Percentiles rank a stretch among this genome's conserved stretches.
Evolutionary conservation across 2,888 invertebrate species (phyloP).

Genomic region (Autographa gamma): DNA sequence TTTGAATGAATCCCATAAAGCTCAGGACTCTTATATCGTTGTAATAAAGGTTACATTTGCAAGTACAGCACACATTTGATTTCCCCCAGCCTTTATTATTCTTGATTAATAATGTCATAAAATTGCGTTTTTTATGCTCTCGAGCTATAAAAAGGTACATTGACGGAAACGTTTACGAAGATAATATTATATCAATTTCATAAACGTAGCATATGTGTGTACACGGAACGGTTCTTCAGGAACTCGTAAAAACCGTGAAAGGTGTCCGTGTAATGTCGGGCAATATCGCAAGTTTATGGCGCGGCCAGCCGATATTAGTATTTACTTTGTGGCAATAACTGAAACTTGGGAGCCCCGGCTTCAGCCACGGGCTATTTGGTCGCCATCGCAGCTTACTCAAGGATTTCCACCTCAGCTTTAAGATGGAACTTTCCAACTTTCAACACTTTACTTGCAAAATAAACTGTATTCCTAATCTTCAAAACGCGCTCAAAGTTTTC

Average conservation of each 20-base stretch:
- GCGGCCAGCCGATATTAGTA: constrained; percentile 68
- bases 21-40: constrained; percentile 12
- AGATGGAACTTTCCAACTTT: constrained; percentile 41
- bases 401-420: constrained; percentile 56
- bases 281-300: constrained; percentile 65
- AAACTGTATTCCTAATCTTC: constrained; percentile 38
- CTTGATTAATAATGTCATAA: constrained; percentile 57
- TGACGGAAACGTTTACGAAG: constrained; percentile 45
- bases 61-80: constrained; percentile 13
- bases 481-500: constrained; percentile 27
- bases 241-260: constrained; percentile 61
- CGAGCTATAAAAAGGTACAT: constrained; percentile 58
- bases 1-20: constrained; percentile 18
- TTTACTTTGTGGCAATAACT: constrained; percentile 73
- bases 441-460: constrained; percentile 36
- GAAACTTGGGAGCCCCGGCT: constrained; percentile 52
- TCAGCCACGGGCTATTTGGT: constrained; percentile 54
- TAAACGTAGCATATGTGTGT: constrained; percentile 55
- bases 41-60: constrained; percentile 28
- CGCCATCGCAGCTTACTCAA: constrained; percentile 35
- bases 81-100: constrained; percentile 24
- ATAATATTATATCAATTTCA: constrained; percentile 58
- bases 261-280: constrained; percentile 53
- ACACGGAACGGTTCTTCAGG: constrained; percentile 55
- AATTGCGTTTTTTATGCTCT: constrained; percentile 47